A percentile compares a stretch with the other conserved stretches of the same genome.
These are phyloP conservation scores for Eulithis prunata DNA, from an alignment of 2,888 invertebrate species.

Conservation along the genomic window DNA sequence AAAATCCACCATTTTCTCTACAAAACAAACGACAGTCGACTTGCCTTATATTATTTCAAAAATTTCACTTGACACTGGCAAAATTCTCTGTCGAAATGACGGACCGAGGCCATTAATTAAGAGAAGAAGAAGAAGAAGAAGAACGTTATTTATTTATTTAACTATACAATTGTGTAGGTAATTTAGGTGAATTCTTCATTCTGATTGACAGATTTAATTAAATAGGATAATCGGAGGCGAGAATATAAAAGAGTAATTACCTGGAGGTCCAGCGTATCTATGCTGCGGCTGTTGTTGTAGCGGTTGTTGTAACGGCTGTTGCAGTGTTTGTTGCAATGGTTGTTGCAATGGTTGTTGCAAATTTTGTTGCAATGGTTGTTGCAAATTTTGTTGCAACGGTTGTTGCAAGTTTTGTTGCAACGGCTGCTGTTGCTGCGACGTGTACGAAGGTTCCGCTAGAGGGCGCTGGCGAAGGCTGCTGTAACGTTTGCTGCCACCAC, in stretches of 20 bases:
- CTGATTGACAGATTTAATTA: too few species aligned
- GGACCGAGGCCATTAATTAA: too few species aligned
- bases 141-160: too few species aligned
- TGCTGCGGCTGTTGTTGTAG: constrained; percentile 48
- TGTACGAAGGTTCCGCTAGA: constrained; percentile 81
- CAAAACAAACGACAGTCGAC: too few species aligned
- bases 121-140: too few species aligned
- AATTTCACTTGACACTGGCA: too few species aligned
- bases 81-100: too few species aligned
- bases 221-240: too few species aligned
- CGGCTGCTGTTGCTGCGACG: constrained; percentile 52
- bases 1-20: too few species aligned
- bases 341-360: constrained; percentile 17
- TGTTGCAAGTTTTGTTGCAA: constrained; percentile 37
- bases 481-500: constrained; percentile 84
- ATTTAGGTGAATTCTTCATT: too few species aligned
- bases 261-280: constrained; percentile 59
- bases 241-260: constrained; percentile 38
- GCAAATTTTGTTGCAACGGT: constrained; percentile 6
- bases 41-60: too few species aligned
- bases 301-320: constrained; percentile 28
- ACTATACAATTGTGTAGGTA: too few species aligned
- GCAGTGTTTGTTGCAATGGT: constrained; percentile 35
- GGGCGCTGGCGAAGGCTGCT: constrained; percentile 85
- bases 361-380: constrained; percentile 19